These are phyloP conservation scores for Scophthalmus maximus DNA, from an alignment of 2,113 vertebrate species.

Conservation along the genomic window DNA sequence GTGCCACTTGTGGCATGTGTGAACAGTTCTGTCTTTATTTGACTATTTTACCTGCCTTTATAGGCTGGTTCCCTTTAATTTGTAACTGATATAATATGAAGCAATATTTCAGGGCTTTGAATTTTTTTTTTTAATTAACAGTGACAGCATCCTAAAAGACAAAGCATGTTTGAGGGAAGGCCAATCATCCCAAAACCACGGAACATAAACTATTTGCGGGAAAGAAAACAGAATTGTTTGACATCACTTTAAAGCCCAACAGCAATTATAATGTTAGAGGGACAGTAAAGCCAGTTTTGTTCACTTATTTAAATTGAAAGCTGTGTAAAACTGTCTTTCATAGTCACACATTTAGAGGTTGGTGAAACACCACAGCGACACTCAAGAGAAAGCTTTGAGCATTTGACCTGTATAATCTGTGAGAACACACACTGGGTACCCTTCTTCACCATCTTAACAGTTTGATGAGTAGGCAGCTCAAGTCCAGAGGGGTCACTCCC, in stretches of 20 bases:
- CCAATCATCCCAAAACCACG: neutral
- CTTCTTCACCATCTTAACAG: constrained; percentile 5
- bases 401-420: neutral
- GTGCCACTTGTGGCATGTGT: no score
- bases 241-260: neutral
- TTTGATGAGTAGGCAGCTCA: constrained; percentile 8
- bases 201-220: neutral
- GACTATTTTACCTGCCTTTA: neutral
- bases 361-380: neutral
- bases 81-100: neutral
- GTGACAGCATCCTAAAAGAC: neutral
- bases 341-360: neutral
- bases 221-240: neutral
- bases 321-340: neutral
- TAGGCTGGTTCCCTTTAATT: neutral
- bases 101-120: neutral
- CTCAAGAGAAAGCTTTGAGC: neutral
- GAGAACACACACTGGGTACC: neutral
- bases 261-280: neutral
- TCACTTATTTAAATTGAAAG: neutral
- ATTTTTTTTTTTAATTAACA: neutral
- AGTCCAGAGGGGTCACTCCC: constrained; percentile 14
- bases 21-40: neutral
- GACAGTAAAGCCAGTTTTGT: neutral
- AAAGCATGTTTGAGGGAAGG: neutral